Conservation (phyloP, 2,888 invertebrate genomes). For the Agonopterix subpropinquella region DNA sequence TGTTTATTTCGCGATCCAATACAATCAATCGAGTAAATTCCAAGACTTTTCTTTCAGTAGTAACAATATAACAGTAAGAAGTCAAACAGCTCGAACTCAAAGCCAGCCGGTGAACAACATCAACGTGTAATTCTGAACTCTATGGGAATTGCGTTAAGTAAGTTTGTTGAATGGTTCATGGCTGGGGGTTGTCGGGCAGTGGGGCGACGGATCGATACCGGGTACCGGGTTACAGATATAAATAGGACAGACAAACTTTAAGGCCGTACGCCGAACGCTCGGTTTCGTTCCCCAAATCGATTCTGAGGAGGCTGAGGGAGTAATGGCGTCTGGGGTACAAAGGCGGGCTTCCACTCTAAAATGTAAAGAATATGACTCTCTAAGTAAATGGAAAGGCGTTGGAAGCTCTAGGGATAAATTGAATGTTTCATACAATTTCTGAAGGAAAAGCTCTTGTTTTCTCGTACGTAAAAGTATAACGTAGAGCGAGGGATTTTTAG, state of each 20-base stretch:
- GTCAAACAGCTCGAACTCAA: slow-evolving; percentile 39
- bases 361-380: background rate
- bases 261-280: slow-evolving; percentile 43
- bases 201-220: slow-evolving; percentile 67
- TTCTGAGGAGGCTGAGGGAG: slow-evolving; percentile 28
- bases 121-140: slow-evolving; percentile 25
- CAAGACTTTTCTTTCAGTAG: background rate
- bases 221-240: slow-evolving; percentile 65
- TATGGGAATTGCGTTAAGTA: slow-evolving; percentile 31
- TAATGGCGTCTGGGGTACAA: background rate
- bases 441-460: too few relatives aligned
- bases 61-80: slow-evolving; percentile 21
- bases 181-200: slow-evolving; percentile 59
- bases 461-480: too few relatives aligned
- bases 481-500: too few relatives aligned
- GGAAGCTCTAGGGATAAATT: background rate
- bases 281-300: slow-evolving; percentile 55
- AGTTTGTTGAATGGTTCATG: slow-evolving; percentile 31
- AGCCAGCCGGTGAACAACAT: background rate
- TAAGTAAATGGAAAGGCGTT: background rate
- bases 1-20: too few relatives aligned
- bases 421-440: too few relatives aligned
- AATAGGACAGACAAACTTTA: slow-evolving; percentile 63
- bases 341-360: background rate
- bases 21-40: too few relatives aligned